A percentile compares a stretch with the other conserved stretches of the same genome.
Evolutionary conservation across 2,113 vertebrate species (phyloP).

Genomic region (Talpa occidentalis): DNA sequence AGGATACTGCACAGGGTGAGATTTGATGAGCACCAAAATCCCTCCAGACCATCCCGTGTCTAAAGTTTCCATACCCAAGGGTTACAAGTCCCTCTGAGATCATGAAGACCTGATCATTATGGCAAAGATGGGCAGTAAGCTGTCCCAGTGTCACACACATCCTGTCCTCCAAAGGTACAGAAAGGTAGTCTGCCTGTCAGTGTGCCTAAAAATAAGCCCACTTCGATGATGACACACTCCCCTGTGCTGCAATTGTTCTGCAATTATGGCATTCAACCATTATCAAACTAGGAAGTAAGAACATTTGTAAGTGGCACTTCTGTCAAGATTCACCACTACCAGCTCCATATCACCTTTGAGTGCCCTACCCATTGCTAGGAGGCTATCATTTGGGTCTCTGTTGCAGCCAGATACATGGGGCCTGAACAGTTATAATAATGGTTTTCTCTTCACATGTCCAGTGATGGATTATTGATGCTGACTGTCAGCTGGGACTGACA

Average conservation of each 20-base stretch:
- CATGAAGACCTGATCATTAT: not conserved
- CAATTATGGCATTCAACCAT: not conserved
- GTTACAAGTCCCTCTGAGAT: not conserved
- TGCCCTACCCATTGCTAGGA: not conserved
- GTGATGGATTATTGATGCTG: not conserved
- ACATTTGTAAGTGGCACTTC: not conserved
- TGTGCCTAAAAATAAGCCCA: not conserved
- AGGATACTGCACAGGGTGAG: not conserved
- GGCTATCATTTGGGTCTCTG: not conserved
- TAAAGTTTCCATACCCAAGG: not conserved
- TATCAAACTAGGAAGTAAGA: not conserved
- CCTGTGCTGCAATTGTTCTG: not conserved
- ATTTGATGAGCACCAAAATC: not conserved
- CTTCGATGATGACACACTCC: not conserved
- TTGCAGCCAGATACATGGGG: no score
- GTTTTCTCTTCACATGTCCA: not conserved
- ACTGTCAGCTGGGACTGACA: not conserved
- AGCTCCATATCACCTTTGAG: not conserved
- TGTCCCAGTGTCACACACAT: not conserved
- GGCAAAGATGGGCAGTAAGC: not conserved
- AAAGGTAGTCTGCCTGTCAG: not conserved
- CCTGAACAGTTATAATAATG: not conserved
- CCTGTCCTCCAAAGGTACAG: not conserved
- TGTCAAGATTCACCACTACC: not conserved
- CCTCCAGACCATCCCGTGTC: not conserved